Percentiles rank a stretch among this genome's conserved stretches.
Evolutionary conservation across 2,113 vertebrate genomes (phyloP).

Genomic region (Nannospalax galili): DNA sequence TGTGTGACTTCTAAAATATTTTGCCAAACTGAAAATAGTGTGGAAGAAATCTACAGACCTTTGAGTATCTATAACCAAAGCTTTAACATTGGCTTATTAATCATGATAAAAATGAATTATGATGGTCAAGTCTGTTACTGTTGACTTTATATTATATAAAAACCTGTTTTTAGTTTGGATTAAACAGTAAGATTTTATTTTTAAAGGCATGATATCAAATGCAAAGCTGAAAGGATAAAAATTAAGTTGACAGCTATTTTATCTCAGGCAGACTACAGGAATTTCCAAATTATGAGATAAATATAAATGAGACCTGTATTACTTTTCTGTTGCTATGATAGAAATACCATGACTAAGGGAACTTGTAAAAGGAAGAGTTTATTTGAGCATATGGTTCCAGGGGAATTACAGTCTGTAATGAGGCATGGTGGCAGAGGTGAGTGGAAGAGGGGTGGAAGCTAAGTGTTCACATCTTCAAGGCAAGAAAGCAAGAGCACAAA

Average conservation of each 20-base stretch:
- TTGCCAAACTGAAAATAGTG: constrained; percentile 48
- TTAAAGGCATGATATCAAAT: constrained; percentile 46
- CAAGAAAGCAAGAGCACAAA: no score
- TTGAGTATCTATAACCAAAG: constrained; percentile 11
- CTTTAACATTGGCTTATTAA: constrained; percentile 33
- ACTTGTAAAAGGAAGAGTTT: no score
- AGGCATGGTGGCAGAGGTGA: no score
- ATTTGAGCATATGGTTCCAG: no score
- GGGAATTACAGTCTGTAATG: no score
- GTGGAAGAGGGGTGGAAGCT: no score
- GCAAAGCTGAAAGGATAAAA: constrained; percentile 44
- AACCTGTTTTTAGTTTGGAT: constrained; percentile 38
- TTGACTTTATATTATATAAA: constrained; percentile 53
- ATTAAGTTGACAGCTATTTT: constrained; percentile 56
- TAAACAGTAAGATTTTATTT: constrained; percentile 56
- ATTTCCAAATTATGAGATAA: constrained; percentile 61
- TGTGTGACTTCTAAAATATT: not conserved
- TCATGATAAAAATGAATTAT: constrained; percentile 47
- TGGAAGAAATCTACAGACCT: constrained; percentile 30
- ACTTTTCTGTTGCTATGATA: no score
- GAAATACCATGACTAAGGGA: no score
- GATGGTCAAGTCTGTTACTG: constrained; percentile 13
- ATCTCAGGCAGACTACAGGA: constrained; percentile 39
- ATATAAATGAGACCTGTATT: no score
- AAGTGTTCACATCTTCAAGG: no score